Conservation (phyloP, 2,797 vertebrate species). For the Bufotes viridis region DNA sequence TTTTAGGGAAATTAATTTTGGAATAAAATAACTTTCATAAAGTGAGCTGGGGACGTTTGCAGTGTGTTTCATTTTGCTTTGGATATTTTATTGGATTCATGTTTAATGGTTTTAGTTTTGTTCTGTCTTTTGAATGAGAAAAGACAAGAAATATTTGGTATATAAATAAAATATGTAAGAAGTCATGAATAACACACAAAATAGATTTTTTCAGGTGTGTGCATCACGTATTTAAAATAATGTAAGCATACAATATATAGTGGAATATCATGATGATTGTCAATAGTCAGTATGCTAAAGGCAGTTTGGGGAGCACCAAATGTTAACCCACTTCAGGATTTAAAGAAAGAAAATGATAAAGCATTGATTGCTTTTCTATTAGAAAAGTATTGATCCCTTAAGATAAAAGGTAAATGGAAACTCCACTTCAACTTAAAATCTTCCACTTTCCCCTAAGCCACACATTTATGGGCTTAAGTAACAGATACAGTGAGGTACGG, state of each 20-base stretch:
- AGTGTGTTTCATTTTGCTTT: constrained; percentile 47
- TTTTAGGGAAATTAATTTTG: constrained; percentile 48
- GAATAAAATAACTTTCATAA: constrained; percentile 41
- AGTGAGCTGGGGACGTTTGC: constrained; percentile 26
- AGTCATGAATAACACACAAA: constrained; percentile 11
- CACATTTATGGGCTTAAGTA: background rate
- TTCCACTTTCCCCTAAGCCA: background rate
- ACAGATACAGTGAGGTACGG: no score
- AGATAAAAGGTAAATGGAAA: background rate
- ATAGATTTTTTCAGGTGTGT: constrained; percentile 22
- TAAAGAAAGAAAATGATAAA: background rate
- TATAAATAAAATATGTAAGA: constrained; percentile 23
- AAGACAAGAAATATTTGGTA: constrained; percentile 37
- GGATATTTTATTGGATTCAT: constrained; percentile 45
- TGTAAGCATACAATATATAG: no score
- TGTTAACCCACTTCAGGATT: background rate
- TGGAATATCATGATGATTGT: background rate
- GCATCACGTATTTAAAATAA: constrained; percentile 16
- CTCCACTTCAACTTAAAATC: background rate
- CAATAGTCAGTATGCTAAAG: background rate
- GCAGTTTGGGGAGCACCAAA: background rate
- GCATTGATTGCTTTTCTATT: background rate
- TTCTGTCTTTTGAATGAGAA: constrained; percentile 14
- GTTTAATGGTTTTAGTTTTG: constrained; percentile 27
- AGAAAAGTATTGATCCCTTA: background rate